Evolutionary conservation across 1,140 invertebrate genomes (phyloP).

Genomic region (Grapholita molesta): DNA sequence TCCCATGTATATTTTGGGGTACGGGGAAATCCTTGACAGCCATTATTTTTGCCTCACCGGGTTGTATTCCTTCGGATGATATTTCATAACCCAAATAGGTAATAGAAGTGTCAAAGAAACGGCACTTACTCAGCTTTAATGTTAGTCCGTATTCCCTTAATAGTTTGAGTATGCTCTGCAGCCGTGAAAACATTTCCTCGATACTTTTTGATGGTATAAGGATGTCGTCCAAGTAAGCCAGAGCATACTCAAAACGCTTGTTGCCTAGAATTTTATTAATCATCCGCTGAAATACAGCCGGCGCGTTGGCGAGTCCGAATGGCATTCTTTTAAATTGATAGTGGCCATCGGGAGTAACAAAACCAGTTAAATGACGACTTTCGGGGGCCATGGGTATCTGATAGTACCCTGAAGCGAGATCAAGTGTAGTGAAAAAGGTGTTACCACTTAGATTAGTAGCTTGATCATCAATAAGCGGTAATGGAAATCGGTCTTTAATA

Average conservation of each 20-base stretch:
- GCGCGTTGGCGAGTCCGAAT: conserved; percentile 31
- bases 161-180: conserved; percentile 24
- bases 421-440: conserved; percentile 40
- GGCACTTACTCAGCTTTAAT: conserved; percentile 30
- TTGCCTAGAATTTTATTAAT: conserved; percentile 41
- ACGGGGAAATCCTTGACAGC: conserved; percentile 24
- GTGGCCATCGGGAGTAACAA: no score
- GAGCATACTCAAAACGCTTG: conserved; percentile 23
- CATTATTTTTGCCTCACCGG: conserved; percentile 24
- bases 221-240: conserved; percentile 43
- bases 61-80: conserved; percentile 25
- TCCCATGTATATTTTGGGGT: conserved; percentile 27
- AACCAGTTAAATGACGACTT: no score
- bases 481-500: conserved; percentile 54
- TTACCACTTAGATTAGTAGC: conserved; percentile 44
- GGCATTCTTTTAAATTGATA: no score
- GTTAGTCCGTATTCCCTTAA: conserved; percentile 19
- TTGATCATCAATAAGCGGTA: conserved; percentile 74
- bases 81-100: conserved; percentile 36
- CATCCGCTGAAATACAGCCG: conserved; percentile 31
- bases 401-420: conserved; percentile 63
- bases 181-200: conserved; percentile 36
- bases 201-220: conserved; percentile 28
- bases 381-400: conserved; percentile 61
- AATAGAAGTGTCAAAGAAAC: conserved; percentile 21